These are phyloP conservation scores for Gila orcuttii DNA, from an alignment of 2,113 vertebrate species.

Conservation along the genomic window DNA sequence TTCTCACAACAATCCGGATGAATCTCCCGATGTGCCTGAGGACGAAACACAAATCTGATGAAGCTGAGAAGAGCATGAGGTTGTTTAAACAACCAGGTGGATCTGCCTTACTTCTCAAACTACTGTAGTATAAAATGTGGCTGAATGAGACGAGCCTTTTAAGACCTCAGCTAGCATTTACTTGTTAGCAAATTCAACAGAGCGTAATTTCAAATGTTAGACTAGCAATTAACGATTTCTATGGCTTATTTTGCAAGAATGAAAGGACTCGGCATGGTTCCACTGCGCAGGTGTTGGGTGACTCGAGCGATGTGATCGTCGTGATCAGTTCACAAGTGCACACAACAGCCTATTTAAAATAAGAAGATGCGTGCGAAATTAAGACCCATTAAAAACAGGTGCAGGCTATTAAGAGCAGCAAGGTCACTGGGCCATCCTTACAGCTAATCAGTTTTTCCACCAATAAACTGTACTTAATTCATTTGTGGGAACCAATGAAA, in stretches of 20 bases:
- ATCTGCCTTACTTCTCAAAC: neutral
- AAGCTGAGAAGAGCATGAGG: no score
- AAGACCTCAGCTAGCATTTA: neutral
- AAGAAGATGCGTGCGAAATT: neutral
- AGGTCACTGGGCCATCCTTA: slow-evolving; percentile 17
- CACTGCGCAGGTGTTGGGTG: neutral
- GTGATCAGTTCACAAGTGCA: neutral
- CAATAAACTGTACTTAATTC: neutral
- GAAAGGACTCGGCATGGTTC: neutral
- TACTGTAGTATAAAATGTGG: neutral
- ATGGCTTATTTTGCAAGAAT: neutral
- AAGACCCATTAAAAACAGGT: slow-evolving; percentile 33
- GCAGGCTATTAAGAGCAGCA: slow-evolving; percentile 17
- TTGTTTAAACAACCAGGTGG: neutral
- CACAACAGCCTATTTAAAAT: slow-evolving; percentile 8
- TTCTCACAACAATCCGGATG: slow-evolving; percentile 30
- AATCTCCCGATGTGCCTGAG: neutral
- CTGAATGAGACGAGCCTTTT: neutral
- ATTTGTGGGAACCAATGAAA: slow-evolving; percentile 24
- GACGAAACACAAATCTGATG: neutral
- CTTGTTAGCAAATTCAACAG: slow-evolving; percentile 22
- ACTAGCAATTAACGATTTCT: neutral
- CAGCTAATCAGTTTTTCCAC: slow-evolving; percentile 20
- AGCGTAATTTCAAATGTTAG: neutral
- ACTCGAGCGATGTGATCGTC: neutral